Evolutionary conservation across 2,797 vertebrate species (phyloP).

Genomic region (Hapalemur alaotrensis): DNA sequence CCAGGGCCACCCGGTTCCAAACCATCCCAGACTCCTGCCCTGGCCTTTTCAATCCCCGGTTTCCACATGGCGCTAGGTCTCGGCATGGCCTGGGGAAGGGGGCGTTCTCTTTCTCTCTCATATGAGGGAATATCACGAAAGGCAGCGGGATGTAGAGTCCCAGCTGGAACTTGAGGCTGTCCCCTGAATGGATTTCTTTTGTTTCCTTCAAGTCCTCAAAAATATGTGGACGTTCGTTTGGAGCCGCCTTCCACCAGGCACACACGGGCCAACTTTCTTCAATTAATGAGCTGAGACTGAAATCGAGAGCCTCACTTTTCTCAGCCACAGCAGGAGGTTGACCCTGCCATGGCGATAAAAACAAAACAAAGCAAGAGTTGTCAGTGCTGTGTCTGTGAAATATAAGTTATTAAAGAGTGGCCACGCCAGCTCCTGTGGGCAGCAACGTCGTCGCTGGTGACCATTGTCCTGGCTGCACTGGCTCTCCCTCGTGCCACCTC

Average conservation of each 20-base stretch:
- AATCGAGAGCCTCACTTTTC: conserved; percentile 79
- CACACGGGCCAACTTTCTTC: conserved; percentile 86
- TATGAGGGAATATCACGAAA: not conserved
- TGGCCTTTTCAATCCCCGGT: not conserved
- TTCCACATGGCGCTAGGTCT: not conserved
- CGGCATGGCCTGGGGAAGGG: not conserved
- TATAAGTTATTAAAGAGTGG: conserved; percentile 15
- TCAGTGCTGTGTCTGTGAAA: conserved; percentile 50
- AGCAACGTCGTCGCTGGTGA: fast-evolving
- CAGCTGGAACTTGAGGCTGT: conserved; percentile 81
- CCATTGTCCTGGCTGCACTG: fast-evolving
- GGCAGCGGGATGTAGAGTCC: conserved; percentile 62
- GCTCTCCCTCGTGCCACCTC: not conserved
- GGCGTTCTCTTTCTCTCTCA: not conserved
- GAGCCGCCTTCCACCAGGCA: conserved; percentile 84
- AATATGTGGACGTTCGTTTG: conserved; percentile 90
- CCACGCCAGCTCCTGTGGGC: not conserved
- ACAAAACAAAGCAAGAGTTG: conserved; percentile 10
- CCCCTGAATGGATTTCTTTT: conserved; percentile 89
- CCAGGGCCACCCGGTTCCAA: too few species aligned
- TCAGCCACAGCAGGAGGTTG: not conserved
- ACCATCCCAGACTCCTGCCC: not conserved
- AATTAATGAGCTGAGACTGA: conserved; percentile 88
- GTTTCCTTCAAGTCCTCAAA: conserved; percentile 88
- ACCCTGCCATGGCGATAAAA: not conserved